phyloP scores from a whole-genome alignment of 30 jellyfish, hydroid and myxozoan genomes.

The Turritopsis dohrnii region DNA sequence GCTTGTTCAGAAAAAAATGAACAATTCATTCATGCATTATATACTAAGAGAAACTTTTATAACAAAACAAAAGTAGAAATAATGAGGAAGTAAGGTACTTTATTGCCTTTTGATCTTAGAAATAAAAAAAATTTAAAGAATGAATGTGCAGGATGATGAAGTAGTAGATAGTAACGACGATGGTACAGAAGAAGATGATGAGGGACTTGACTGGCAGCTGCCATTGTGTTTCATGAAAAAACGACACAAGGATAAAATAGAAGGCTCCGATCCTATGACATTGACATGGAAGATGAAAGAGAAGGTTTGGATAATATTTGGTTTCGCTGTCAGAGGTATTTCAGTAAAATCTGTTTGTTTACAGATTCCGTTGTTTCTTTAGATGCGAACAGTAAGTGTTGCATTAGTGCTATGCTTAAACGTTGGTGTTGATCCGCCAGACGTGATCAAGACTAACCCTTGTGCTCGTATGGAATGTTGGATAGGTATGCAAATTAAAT shows the following conservation, averaged over 20 bases:
- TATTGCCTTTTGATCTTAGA: not conserved
- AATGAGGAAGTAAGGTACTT: too few species aligned
- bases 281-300: conserved; percentile 95
- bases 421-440: conserved; percentile 98
- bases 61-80: too few species aligned
- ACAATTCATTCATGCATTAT: too few species aligned
- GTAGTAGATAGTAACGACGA: conserved; percentile 51
- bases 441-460: conserved; percentile 83
- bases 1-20: too few species aligned
- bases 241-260: conserved; percentile 84
- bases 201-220: conserved; percentile 81
- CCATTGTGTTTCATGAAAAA: conserved; percentile 92
- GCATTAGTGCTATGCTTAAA: conserved; percentile 80
- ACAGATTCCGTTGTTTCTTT: too few species aligned
- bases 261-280: conserved; percentile 53
- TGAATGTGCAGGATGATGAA: conserved; percentile 36
- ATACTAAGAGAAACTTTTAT: too few species aligned
- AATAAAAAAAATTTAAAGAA: too few species aligned
- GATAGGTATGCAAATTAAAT: conserved; percentile 93
- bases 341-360: too few species aligned
- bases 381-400: conserved; percentile 95
- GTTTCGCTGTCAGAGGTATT: too few species aligned
- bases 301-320: conserved; percentile 43
- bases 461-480: conserved; percentile 97
- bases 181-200: conserved; percentile 83